A percentile compares a stretch with the other conserved stretches of the same genome.
Conservation (phyloP, 1,140 invertebrate species). For the Catajapyx aquilonaris region DNA sequence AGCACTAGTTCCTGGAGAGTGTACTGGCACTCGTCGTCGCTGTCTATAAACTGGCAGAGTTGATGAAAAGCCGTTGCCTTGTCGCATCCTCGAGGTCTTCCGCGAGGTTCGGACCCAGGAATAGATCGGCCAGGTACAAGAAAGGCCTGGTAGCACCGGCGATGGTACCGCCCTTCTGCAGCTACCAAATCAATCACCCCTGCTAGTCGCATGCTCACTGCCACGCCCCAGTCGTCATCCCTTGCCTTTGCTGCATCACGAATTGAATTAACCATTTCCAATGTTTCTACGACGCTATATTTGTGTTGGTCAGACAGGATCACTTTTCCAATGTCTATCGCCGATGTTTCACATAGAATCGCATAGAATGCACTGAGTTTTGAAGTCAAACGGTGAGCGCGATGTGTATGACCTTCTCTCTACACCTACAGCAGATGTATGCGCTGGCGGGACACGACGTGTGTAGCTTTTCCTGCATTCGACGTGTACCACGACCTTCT, state of each 20-base stretch:
- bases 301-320: background rate
- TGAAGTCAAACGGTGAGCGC: background rate
- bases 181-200: background rate
- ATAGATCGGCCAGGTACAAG: background rate
- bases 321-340: background rate
- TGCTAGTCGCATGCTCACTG: background rate
- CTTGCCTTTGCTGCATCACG: background rate
- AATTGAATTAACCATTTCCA: background rate
- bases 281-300: background rate
- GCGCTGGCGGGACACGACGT: background rate
- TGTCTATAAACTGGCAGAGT: background rate
- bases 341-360: background rate
- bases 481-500: background rate
- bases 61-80: background rate
- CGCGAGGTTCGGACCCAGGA: background rate
- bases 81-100: background rate
- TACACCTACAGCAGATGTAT: background rate
- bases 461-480: background rate
- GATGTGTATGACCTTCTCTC: background rate
- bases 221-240: background rate
- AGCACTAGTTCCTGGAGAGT: background rate
- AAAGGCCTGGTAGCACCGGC: background rate
- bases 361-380: background rate
- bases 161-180: slow-evolving; percentile 1
- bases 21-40: background rate